A percentile compares a stretch with the other conserved stretches of the same genome.
These are phyloP conservation scores for Hyposmocoma kahamanoa DNA, from an alignment of 1,140 invertebrate genomes.

Conservation along the genomic window DNA sequence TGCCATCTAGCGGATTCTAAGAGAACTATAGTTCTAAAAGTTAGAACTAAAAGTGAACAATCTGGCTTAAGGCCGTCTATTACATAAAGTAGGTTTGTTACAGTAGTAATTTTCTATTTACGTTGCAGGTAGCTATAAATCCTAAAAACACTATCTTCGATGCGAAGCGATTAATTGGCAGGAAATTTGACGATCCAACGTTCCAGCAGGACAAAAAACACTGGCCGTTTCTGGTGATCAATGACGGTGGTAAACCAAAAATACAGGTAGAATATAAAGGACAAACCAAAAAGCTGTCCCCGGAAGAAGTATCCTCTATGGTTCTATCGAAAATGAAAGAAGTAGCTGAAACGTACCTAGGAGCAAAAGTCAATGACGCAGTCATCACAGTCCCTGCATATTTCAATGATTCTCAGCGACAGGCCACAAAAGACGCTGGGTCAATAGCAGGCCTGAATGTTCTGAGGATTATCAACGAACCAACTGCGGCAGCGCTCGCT, in stretches of 20 bases:
- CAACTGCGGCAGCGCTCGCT: slow-evolving; percentile 88
- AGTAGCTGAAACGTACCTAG: slow-evolving; percentile 78
- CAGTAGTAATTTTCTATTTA: too few species aligned
- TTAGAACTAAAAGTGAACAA: too few species aligned
- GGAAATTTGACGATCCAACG: slow-evolving; percentile 83
- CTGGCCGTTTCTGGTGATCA: slow-evolving; percentile 86
- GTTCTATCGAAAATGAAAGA: slow-evolving; percentile 84
- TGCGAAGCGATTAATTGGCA: slow-evolving; percentile 86
- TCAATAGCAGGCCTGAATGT: slow-evolving; percentile 86
- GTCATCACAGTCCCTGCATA: slow-evolving; percentile 83
- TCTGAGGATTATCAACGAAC: slow-evolving; percentile 87
- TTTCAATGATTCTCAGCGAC: slow-evolving; percentile 79
- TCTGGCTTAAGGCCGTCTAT: too few species aligned
- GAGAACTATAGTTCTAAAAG: too few species aligned
- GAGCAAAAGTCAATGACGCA: slow-evolving; percentile 77
- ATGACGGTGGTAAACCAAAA: slow-evolving; percentile 83
- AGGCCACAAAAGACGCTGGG: slow-evolving; percentile 85
- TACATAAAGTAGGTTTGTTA: too few species aligned
- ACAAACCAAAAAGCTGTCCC: slow-evolving; percentile 83
- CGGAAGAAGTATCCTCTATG: slow-evolving; percentile 93
- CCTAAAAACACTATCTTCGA: slow-evolving; percentile 90
- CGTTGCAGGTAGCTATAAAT: slow-evolving; percentile 83
- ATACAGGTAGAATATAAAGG: slow-evolving; percentile 85
- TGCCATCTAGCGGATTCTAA: too few species aligned
- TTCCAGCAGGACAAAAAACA: slow-evolving; percentile 86